These are phyloP conservation scores for Indicator maculatus DNA, from an alignment of 2,113 vertebrate species.

Conservation along the genomic window DNA sequence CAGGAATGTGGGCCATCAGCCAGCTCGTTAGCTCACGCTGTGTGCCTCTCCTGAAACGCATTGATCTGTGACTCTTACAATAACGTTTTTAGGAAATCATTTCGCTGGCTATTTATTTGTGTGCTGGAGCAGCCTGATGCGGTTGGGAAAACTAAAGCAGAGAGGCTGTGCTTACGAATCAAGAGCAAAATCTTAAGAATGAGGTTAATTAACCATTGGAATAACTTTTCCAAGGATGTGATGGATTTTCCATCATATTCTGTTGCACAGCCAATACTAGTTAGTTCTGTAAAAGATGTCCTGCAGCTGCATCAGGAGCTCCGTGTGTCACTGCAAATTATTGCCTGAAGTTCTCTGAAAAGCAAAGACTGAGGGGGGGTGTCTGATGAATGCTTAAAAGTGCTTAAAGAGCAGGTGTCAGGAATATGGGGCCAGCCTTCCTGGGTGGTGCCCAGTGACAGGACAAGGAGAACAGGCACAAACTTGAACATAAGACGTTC, in stretches of 20 bases:
- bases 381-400: too few relatives aligned
- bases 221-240: background rate
- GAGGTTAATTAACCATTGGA: background rate
- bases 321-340: background rate
- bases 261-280: background rate
- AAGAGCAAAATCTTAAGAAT: background rate
- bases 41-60: slow-evolving; percentile 39
- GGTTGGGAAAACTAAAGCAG: background rate
- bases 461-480: too few relatives aligned
- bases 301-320: background rate
- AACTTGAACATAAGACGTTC: too few relatives aligned
- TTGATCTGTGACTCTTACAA: slow-evolving; percentile 49
- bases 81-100: slow-evolving; percentile 51
- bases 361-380: too few relatives aligned
- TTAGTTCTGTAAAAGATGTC: background rate
- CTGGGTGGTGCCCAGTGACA: too few relatives aligned
- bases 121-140: background rate
- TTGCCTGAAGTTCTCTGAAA: background rate
- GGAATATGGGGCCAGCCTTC: too few relatives aligned
- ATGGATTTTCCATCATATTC: background rate
- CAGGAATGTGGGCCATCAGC: slow-evolving; percentile 37
- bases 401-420: too few relatives aligned
- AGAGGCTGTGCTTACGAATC: background rate
- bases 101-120: slow-evolving; percentile 31
- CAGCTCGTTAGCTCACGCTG: slow-evolving; percentile 47